Percentiles rank a stretch among this genome's conserved stretches.
Conservation (phyloP, 92 coral and sea anemone species). For the Anthopleura xanthogrammica region DNA sequence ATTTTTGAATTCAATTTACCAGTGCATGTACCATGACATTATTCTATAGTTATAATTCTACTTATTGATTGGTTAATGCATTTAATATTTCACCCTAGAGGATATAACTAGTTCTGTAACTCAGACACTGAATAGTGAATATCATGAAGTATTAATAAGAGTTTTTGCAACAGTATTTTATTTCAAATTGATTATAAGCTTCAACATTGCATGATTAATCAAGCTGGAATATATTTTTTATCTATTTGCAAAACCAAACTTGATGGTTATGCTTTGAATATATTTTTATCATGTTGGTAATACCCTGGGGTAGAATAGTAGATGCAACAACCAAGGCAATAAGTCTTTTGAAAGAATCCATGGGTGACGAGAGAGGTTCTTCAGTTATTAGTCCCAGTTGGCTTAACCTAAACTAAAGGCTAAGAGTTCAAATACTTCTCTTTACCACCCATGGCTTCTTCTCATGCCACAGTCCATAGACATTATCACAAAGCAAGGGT, state of each 20-base stretch:
- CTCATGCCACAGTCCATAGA: background rate
- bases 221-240: background rate
- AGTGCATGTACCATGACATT: conserved; percentile 2
- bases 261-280: conserved; percentile 13
- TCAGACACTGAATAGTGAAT: conserved; percentile 2
- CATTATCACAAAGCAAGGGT: background rate
- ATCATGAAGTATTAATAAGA: background rate
- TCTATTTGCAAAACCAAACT: background rate
- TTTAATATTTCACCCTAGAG: conserved; percentile 15
- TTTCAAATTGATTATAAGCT: background rate
- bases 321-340: conserved; percentile 30
- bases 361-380: conserved; percentile 13
- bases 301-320: conserved; percentile 28
- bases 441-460: conserved; percentile 10
- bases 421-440: conserved; percentile 10
- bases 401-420: background rate
- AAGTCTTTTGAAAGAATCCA: conserved; percentile 1
- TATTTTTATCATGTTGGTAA: background rate
- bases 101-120: background rate
- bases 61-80: conserved; percentile 32
- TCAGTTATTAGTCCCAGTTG: background rate
- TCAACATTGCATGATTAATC: conserved; percentile 2
- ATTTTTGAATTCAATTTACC: background rate
- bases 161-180: conserved; percentile 1
- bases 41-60: background rate